Evolutionary conservation across 2,888 invertebrate genomes (phyloP).

Genomic region (Lucinisca nassula): DNA sequence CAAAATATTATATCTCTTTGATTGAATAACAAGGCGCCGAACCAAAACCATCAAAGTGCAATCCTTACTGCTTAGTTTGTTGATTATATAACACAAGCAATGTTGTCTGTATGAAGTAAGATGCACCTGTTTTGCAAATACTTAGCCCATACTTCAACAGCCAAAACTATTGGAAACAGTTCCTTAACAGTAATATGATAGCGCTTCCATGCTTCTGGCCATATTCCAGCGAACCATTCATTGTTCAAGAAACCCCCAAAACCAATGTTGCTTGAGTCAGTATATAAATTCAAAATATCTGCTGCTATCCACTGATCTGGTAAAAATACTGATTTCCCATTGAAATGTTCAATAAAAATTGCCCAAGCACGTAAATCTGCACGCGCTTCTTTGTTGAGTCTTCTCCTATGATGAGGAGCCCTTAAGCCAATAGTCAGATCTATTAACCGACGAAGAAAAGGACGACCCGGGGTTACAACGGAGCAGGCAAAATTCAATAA

Average conservation of each 20-base stretch:
- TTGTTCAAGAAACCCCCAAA: not conserved
- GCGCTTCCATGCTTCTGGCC: not conserved
- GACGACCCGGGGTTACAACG: slow-evolving; percentile 42
- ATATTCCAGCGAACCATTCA: not conserved
- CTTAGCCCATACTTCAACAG: slow-evolving; percentile 50
- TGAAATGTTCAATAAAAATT: slow-evolving; percentile 26
- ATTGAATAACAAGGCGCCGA: slow-evolving; percentile 31
- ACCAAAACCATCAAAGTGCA: slow-evolving; percentile 41
- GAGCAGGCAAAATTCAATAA: slow-evolving; percentile 55
- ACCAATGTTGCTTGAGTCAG: slow-evolving; percentile 14
- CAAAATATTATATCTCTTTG: slow-evolving; percentile 43
- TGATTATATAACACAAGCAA: slow-evolving; percentile 47
- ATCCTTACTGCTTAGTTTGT: slow-evolving; percentile 54
- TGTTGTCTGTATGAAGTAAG: slow-evolving; percentile 53
- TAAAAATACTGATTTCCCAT: slow-evolving; percentile 33
- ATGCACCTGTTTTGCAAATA: slow-evolving; percentile 35
- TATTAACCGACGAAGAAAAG: slow-evolving; percentile 57
- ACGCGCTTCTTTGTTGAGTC: slow-evolving; percentile 25
- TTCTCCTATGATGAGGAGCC: slow-evolving; percentile 18
- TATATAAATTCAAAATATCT: slow-evolving; percentile 20
- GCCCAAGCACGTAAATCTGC: slow-evolving; percentile 41
- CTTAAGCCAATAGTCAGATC: slow-evolving; percentile 54
- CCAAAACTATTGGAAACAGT: slow-evolving; percentile 48
- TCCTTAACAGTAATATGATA: slow-evolving; percentile 27
- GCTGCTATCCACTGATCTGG: slow-evolving; percentile 3